Percentiles rank a stretch among this genome's conserved stretches.
Evolutionary conservation across 2,113 vertebrate species (phyloP).

Genomic region (Prolemur simus): DNA sequence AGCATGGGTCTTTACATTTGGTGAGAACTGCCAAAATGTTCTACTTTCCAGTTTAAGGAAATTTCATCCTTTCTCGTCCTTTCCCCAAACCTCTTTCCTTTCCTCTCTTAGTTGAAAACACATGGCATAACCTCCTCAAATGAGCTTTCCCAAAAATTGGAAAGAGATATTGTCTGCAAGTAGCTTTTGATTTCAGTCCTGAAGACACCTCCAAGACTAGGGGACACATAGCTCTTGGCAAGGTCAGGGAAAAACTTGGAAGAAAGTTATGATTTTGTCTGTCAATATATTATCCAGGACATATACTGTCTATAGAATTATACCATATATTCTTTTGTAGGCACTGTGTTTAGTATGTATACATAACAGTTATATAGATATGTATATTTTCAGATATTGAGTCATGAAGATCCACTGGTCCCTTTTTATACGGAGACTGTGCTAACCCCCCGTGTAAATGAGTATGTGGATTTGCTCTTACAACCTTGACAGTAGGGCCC

Average conservation of each 20-base stretch:
- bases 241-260: background rate
- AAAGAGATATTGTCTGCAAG: background rate
- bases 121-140: background rate
- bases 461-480: background rate
- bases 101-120: background rate
- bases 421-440: background rate
- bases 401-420: background rate
- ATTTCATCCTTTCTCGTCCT: background rate
- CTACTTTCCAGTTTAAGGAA: background rate
- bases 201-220: background rate
- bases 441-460: background rate
- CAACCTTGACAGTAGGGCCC: background rate
- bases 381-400: background rate
- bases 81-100: background rate
- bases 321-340: background rate
- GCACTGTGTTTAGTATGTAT: background rate
- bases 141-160: background rate
- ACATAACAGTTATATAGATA: background rate
- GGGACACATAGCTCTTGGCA: background rate
- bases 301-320: background rate
- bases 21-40: background rate
- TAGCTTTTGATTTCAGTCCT: background rate
- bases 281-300: background rate
- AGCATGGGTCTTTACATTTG: background rate
- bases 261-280: background rate